Evolutionary conservation across 2,797 vertebrate species (phyloP).

Genomic region (Sebastes aleutianus): DNA sequence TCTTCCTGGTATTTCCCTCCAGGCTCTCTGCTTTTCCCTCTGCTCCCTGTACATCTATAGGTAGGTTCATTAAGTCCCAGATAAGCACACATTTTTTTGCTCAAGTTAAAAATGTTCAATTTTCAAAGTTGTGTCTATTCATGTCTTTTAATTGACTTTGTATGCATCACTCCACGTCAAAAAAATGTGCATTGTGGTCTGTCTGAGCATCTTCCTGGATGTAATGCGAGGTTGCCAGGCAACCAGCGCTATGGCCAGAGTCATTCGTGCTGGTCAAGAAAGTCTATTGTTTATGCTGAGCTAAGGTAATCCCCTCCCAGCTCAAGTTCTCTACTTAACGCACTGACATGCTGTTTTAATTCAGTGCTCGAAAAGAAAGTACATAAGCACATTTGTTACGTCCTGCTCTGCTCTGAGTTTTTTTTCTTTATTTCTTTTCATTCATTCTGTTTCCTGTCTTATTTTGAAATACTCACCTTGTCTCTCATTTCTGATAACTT

Average conservation of each 20-base stretch:
- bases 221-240: not conserved
- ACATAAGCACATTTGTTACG: too few species aligned
- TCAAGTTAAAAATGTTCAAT: accelerated
- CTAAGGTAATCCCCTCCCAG: not conserved
- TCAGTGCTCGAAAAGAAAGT: not conserved
- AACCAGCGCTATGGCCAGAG: not conserved
- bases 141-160: not conserved
- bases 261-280: not conserved
- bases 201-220: not conserved
- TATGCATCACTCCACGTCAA: not conserved
- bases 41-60: not conserved
- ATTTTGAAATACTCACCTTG: not conserved
- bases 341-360: not conserved
- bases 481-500: not conserved
- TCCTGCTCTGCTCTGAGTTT: not conserved
- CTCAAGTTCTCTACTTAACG: not conserved
- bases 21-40: not conserved
- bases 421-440: not conserved
- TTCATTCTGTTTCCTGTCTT: not conserved
- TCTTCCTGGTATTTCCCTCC: not conserved
- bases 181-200: not conserved
- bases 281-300: not conserved
- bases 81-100: not conserved
- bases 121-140: not conserved
- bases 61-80: not conserved